These are phyloP conservation scores for Catharus ustulatus DNA, from an alignment of 2,797 vertebrate genomes.

Conservation along the genomic window DNA sequence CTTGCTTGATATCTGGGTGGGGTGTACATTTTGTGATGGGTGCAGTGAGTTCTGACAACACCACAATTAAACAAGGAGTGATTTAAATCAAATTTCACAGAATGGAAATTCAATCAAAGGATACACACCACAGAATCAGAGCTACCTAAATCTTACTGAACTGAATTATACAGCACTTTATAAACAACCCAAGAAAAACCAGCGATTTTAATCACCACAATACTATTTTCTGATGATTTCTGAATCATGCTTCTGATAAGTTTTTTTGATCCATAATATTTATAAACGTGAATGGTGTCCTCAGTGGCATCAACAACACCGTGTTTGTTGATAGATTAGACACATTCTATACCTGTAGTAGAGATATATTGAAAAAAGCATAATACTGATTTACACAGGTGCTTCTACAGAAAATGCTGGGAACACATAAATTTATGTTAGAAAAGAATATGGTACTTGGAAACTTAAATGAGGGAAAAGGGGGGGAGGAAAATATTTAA, in stretches of 20 bases:
- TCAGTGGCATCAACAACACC: not conserved
- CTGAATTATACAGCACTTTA: not conserved
- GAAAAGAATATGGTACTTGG: not conserved
- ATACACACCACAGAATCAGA: not conserved
- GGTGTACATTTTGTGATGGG: not conserved
- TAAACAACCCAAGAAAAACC: not conserved
- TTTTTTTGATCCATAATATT: not conserved
- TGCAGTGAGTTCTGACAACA: not conserved
- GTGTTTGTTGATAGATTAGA: not conserved
- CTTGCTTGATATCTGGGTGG: not conserved
- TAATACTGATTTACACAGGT: not conserved
- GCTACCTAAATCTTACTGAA: not conserved
- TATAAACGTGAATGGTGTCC: not conserved
- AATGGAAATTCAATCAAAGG: not conserved
- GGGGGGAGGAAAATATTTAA: not conserved
- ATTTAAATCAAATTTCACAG: not conserved
- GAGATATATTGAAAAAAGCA: not conserved
- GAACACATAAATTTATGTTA: not conserved
- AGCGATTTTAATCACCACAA: not conserved
- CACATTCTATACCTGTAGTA: not conserved
- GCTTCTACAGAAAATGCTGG: not conserved
- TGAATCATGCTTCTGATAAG: not conserved
- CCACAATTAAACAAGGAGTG: not conserved
- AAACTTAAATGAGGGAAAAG: not conserved
- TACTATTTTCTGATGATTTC: not conserved